phyloP scores from a whole-genome alignment of 2,888 invertebrate species.

The Dryobota labecula region DNA sequence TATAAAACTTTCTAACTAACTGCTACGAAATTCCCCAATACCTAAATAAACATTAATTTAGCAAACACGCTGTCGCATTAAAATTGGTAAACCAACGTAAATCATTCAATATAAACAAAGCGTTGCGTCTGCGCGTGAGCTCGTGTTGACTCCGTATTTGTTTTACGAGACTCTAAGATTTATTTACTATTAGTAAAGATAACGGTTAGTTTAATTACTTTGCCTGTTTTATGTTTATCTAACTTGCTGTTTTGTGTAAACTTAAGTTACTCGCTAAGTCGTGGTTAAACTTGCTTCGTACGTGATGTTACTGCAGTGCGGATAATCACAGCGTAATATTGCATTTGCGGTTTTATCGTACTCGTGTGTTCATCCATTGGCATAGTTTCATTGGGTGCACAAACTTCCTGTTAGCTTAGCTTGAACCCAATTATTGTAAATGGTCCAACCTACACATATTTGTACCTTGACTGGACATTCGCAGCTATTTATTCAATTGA shows the following conservation, averaged over 20 bases:
- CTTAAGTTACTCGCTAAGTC: constrained; percentile 65
- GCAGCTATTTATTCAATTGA: constrained; percentile 48
- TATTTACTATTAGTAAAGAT: constrained; percentile 81
- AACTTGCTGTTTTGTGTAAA: constrained; percentile 70
- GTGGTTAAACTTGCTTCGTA: constrained; percentile 53
- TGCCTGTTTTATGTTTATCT: constrained; percentile 78
- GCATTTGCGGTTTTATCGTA: constrained; percentile 47
- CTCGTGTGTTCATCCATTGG: constrained; percentile 54
- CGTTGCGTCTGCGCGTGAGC: constrained; percentile 60
- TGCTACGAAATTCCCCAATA: constrained; percentile 35
- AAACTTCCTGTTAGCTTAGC: constrained; percentile 72
- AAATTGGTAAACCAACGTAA: constrained; percentile 70
- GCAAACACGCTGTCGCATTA: constrained; percentile 63
- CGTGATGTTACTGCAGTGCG: constrained; percentile 41
- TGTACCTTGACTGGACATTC: constrained; percentile 45
- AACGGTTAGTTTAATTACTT: constrained; percentile 84
- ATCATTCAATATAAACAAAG: constrained; percentile 73
- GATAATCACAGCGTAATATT: constrained; percentile 32
- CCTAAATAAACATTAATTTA: constrained; percentile 66
- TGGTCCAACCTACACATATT: constrained; percentile 66
- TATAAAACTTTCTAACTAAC: constrained; percentile 20
- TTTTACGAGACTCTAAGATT: constrained; percentile 78
- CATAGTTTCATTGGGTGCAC: constrained; percentile 66
- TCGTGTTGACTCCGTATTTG: constrained; percentile 76
- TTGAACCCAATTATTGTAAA: constrained; percentile 65